A percentile compares a stretch with the other conserved stretches of the same genome.
Evolutionary conservation across 2,888 invertebrate genomes (phyloP).

Genomic region (Uropetala carovei): DNA sequence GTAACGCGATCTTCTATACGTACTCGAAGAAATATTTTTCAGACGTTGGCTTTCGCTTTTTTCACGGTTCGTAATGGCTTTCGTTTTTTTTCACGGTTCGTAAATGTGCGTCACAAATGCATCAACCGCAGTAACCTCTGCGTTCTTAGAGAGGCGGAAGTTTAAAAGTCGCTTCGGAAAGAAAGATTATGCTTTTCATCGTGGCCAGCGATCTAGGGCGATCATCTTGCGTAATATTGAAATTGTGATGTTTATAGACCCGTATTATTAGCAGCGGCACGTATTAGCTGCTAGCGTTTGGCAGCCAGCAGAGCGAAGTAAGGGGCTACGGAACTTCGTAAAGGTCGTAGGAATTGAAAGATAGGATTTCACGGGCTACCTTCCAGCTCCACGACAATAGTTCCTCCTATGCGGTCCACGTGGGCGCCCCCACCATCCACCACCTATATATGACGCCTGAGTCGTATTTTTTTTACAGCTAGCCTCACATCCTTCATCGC

Average conservation of each 20-base stretch:
- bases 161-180: not conserved
- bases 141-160: not conserved
- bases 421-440: not conserved
- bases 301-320: not conserved
- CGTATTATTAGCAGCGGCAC: not conserved
- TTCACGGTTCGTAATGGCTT: not conserved
- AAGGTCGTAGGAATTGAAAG: conserved; percentile 2
- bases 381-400: not conserved
- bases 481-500: not conserved
- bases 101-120: not conserved
- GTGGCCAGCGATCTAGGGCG: not conserved
- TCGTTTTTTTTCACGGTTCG: not conserved
- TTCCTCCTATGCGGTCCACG: not conserved
- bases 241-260: conserved; percentile 22
- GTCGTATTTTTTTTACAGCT: not conserved
- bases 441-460: not conserved
- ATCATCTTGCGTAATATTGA: not conserved
- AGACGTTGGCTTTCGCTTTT: too few species aligned
- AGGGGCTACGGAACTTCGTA: not conserved
- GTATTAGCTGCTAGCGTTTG: conserved; percentile 9
- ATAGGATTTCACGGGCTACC: not conserved
- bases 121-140: not conserved
- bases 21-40: too few species aligned
- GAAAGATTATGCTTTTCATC: not conserved
- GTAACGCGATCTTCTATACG: too few species aligned